Evolutionary conservation across 2,888 invertebrate species (phyloP).

Genomic region (Torymus aiolomorphi): DNA sequence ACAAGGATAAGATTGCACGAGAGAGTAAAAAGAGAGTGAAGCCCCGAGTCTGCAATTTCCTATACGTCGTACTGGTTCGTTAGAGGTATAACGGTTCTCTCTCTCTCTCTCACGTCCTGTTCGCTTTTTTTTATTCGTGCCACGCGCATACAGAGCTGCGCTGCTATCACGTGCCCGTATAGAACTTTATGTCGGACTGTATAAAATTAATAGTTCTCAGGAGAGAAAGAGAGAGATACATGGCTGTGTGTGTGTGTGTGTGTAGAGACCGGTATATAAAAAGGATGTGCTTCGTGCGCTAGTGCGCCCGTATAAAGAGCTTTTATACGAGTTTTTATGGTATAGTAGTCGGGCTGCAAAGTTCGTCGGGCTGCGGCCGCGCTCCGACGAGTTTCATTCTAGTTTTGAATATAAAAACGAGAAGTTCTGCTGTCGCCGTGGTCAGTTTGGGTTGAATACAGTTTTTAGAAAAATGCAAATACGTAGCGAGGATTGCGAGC

Average conservation of each 20-base stretch:
- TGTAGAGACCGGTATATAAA: background rate
- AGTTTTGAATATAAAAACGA: too few species aligned
- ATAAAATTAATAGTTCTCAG: constrained; percentile 42
- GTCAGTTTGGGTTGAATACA: too few species aligned
- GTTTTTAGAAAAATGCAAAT: too few species aligned
- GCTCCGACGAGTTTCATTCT: too few species aligned
- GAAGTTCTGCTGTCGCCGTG: too few species aligned
- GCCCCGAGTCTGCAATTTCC: constrained; percentile 41
- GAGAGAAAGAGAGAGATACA: background rate
- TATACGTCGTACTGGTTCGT: constrained; percentile 24
- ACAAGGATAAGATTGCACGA: background rate
- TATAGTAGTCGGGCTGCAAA: background rate
- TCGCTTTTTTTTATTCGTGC: constrained; percentile 17
- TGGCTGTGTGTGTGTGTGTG: too few species aligned
- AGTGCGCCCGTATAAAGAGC: background rate
- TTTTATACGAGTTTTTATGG: constrained; percentile 1
- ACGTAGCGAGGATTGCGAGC: too few species aligned
- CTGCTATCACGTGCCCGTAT: background rate
- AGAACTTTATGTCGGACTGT: constrained; percentile 19
- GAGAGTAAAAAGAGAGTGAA: constrained; percentile 24
- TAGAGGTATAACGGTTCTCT: constrained; percentile 33
- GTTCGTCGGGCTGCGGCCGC: background rate
- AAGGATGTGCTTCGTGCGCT: constrained; percentile 4
- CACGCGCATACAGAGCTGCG: background rate
- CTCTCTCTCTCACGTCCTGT: background rate